A percentile compares a stretch with the other conserved stretches of the same genome.
Conservation (phyloP, 2,113 vertebrate species). For the Bathybates hornii region DNA sequence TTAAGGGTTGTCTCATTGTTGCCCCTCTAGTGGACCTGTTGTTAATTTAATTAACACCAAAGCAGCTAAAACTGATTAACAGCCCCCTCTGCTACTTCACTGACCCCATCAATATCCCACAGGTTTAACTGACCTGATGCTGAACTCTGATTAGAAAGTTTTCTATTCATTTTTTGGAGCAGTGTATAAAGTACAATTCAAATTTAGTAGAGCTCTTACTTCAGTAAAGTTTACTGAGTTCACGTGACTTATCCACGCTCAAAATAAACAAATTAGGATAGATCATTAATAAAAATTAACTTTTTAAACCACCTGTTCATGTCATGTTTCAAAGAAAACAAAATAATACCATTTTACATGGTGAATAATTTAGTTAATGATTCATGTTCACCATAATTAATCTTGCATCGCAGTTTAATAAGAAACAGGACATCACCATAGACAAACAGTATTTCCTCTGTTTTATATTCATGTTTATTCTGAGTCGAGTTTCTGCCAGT, state of each 20-base stretch:
- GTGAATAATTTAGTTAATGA: neutral
- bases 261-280: neutral
- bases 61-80: neutral
- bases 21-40: neutral
- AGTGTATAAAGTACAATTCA: neutral
- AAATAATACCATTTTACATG: neutral
- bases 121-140: neutral
- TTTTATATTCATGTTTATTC: neutral
- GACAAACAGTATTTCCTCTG: neutral
- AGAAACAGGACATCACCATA: neutral
- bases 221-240: neutral
- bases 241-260: fast-evolving
- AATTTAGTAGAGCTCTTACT: neutral
- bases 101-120: neutral
- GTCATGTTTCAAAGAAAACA: neutral
- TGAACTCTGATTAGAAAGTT: neutral
- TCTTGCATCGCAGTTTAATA: neutral
- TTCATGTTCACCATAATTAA: neutral
- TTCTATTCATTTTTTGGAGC: neutral
- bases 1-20: neutral
- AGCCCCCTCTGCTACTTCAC: neutral
- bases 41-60: neutral
- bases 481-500: neutral
- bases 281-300: neutral
- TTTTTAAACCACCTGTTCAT: neutral